Evolutionary conservation across 1,140 invertebrate species (phyloP).

Genomic region (Heliconius himera): DNA sequence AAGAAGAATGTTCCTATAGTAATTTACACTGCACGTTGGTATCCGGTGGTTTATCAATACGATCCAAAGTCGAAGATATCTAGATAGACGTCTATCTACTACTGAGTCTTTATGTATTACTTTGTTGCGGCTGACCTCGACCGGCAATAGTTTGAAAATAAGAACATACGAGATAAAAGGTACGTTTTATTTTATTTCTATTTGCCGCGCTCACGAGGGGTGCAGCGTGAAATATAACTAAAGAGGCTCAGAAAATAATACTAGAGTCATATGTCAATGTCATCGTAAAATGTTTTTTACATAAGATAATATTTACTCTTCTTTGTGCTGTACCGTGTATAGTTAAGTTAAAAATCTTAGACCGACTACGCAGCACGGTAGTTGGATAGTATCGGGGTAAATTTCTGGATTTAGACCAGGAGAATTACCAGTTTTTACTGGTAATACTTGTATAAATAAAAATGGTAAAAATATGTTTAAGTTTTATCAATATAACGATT

Average conservation of each 20-base stretch:
- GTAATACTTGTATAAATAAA: too few species aligned
- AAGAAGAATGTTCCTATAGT: background rate
- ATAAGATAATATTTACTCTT: background rate
- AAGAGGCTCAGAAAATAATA: background rate
- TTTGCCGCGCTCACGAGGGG: background rate
- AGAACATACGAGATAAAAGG: background rate
- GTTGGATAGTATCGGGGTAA: too few species aligned
- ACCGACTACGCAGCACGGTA: too few species aligned
- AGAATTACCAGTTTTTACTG: too few species aligned
- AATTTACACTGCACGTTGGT: background rate
- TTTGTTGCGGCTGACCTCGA: conserved; percentile 1
- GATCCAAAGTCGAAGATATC: background rate
- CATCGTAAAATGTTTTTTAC: background rate
- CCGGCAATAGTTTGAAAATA: background rate
- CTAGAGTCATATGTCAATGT: background rate
- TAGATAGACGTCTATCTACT: background rate
- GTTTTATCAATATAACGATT: too few species aligned
- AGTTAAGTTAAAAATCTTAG: too few species aligned
- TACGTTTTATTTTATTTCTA: background rate
- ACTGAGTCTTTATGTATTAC: background rate
- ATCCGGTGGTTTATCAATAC: background rate
- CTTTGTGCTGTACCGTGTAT: background rate
- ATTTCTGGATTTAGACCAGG: too few species aligned
- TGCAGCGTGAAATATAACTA: background rate
- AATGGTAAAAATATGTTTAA: too few species aligned